These are phyloP conservation scores for Craterocephalus amniculus DNA, from an alignment of 2,797 vertebrate genomes.

Conservation along the genomic window DNA sequence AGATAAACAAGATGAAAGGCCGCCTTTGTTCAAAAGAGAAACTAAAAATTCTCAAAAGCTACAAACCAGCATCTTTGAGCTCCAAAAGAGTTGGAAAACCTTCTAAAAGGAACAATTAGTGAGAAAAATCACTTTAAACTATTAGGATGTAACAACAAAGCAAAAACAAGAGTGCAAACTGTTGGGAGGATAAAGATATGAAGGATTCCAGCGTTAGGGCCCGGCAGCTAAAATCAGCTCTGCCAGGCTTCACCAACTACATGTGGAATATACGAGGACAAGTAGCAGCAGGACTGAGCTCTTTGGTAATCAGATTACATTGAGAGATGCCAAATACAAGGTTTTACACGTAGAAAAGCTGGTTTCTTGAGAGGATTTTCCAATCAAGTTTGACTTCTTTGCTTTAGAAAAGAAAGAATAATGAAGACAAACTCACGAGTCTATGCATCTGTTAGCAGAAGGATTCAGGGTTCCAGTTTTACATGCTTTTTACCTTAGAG, in stretches of 20 bases:
- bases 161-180: background rate
- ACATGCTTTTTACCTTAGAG: background rate
- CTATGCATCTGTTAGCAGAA: background rate
- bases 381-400: background rate
- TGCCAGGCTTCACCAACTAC: background rate
- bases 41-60: slow-evolving; percentile 11
- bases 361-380: background rate
- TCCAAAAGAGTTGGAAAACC: background rate
- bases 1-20: slow-evolving; percentile 1
- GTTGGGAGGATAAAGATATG: background rate
- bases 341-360: background rate
- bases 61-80: background rate
- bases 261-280: background rate
- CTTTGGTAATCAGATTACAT: no score
- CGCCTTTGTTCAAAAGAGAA: slow-evolving; percentile 9
- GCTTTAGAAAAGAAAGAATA: no score
- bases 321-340: background rate
- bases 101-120: background rate
- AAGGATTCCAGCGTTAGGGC: background rate
- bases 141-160: background rate
- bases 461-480: background rate
- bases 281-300: background rate
- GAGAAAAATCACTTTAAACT: background rate
- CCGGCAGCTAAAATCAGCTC: background rate
- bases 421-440: background rate